Percentiles rank a stretch among this genome's conserved stretches.
Conservation (phyloP, 2,888 invertebrate genomes). For the Flexamia atlantica region DNA sequence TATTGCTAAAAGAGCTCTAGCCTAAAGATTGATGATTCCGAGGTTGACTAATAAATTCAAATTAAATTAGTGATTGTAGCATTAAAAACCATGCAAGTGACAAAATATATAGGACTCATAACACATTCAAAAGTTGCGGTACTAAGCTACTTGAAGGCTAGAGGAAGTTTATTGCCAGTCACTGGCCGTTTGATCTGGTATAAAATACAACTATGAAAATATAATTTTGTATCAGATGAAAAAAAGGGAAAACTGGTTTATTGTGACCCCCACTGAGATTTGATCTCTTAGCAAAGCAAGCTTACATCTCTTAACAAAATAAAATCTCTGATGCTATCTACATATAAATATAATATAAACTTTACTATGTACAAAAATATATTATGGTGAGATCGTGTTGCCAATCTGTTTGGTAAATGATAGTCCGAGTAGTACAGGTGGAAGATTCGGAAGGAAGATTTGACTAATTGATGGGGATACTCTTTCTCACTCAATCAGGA, state of each 20-base stretch:
- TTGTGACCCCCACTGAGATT: constrained; percentile 47
- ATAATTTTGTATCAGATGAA: neutral
- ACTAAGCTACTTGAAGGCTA: constrained; percentile 13
- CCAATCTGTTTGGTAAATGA: constrained; percentile 49
- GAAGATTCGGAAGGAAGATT: constrained; percentile 38
- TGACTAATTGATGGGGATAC: neutral
- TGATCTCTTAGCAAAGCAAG: constrained; percentile 43
- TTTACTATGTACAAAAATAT: constrained; percentile 55
- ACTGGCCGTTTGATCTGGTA: constrained; percentile 24
- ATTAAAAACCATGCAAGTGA: neutral
- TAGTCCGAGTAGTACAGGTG: constrained; percentile 25
- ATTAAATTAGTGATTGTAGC: neutral
- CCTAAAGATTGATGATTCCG: constrained; percentile 8
- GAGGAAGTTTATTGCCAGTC: neutral
- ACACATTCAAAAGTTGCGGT: neutral
- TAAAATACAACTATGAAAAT: constrained; percentile 38
- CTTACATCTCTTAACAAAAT: constrained; percentile 43
- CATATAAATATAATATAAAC: constrained; percentile 56
- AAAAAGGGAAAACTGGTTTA: constrained; percentile 34
- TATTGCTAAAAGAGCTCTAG: constrained; percentile 29
- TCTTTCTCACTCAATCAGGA: neutral
- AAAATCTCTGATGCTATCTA: constrained; percentile 55
- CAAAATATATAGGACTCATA: neutral
- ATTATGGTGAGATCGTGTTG: constrained; percentile 53
- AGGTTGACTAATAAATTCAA: neutral